These are phyloP conservation scores for Callosobruchus maculatus DNA, from an alignment of 2,888 invertebrate genomes.

Conservation along the genomic window DNA sequence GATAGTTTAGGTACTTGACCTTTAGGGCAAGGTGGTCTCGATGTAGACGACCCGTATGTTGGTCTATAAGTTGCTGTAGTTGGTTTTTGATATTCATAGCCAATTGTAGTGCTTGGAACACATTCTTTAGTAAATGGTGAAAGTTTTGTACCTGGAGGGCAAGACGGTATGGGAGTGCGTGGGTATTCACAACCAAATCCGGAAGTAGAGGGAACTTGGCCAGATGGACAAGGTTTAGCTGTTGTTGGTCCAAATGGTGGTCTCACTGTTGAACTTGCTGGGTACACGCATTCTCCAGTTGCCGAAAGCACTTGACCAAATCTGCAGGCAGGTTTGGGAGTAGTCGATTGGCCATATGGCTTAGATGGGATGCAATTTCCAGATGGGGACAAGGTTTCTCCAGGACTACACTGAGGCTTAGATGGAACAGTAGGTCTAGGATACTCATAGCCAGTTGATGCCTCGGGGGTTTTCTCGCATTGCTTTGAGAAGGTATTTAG, in stretches of 20 bases:
- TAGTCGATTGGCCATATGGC: not conserved
- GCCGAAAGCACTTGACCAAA: slow-evolving; percentile 8
- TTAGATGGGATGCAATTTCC: slow-evolving; percentile 11
- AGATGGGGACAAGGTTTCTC: slow-evolving; percentile 14
- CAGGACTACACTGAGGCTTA: slow-evolving; percentile 18
- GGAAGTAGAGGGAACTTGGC: no score
- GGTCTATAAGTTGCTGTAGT: slow-evolving; percentile 7
- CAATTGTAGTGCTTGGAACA: not conserved
- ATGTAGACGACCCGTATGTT: not conserved
- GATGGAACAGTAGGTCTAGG: slow-evolving; percentile 1
- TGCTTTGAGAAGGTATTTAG: no score
- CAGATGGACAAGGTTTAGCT: no score
- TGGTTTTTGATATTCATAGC: not conserved
- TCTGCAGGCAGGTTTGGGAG: slow-evolving; percentile 2
- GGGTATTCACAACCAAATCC: no score
- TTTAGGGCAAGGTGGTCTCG: slow-evolving; percentile 14
- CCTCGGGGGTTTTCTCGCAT: no score
- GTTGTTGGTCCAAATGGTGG: not conserved
- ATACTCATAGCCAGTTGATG: not conserved
- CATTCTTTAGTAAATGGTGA: not conserved
- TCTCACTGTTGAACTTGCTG: slow-evolving; percentile 5
- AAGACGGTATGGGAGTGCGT: slow-evolving; percentile 4
- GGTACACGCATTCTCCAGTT: slow-evolving; percentile 16
- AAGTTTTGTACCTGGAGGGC: not conserved
- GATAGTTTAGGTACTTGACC: slow-evolving; percentile 7